Base-by-base conservation (phyloP, 2,113 vertebrate species). In the Laticauda laticaudata region DNA sequence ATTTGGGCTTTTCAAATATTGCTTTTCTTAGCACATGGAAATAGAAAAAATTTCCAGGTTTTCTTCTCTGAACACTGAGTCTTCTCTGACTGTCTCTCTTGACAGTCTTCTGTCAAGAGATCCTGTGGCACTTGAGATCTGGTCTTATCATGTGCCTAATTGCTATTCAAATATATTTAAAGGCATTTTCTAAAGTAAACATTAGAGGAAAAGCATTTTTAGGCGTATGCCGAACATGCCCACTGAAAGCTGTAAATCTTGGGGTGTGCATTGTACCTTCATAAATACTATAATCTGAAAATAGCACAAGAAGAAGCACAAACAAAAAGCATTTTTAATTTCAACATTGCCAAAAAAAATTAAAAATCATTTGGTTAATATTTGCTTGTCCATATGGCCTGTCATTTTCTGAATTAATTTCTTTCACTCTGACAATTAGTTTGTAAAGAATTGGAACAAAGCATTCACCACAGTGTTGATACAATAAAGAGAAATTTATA, bases 341-440 rank as follows among this genome's bases (percentile, higher is more conserved):
- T 90, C 48, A 64, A 43, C 14, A 90, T 48, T 91, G 56, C 39
- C 26, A 4, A 1, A 14, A 90, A 39, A 61, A 53, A 3, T 26
- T 26, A 48, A 88, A 89, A 87, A 93, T 90, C 59, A 86, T 94
- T 93, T 89, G 43, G 9, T 56, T 20, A 43, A 55, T 15, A 43
- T 92, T 55, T 64, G 26, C 34, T 90, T 61, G 8, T 61, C 2
- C 21, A 10, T 18, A 87, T 9, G 45, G 2, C 81, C 20, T 90
- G 29, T 54, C 92, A 89, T 88, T 92, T 90, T 90, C 39, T 14
- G 86, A 86, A 93, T 90, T 69, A 23, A 96, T 94, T 87, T 92
- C 75, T 64, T 96, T 90, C 59, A 51, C 89, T 24, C 15, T 53
- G 54, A 91, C 26, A 53, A 90, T 43, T 92, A 92, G 48, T 39